phyloP scores from a whole-genome alignment of 2,888 invertebrate species.

The Polyommatus icarus region DNA sequence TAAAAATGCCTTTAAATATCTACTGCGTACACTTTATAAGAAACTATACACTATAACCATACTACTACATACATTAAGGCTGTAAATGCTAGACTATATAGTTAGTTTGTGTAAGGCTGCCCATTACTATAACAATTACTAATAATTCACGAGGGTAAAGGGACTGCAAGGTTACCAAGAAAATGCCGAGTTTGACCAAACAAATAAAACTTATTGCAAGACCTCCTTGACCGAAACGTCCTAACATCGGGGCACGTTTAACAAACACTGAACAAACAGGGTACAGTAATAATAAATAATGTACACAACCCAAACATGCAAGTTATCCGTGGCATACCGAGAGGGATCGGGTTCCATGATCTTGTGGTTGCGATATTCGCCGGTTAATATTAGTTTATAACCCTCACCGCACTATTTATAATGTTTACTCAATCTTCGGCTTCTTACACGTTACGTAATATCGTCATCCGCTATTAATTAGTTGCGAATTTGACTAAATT shows the following conservation, averaged over 20 bases:
- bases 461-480: conserved; percentile 7
- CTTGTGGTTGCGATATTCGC: conserved; percentile 74
- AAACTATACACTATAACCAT: too few relatives aligned
- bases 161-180: conserved; percentile 1
- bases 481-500: conserved; percentile 3
- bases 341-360: conserved; percentile 76
- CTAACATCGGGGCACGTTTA: conserved; percentile 51
- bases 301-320: conserved; percentile 71
- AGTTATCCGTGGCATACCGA: conserved; percentile 67
- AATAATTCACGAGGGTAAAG: not conserved
- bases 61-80: not conserved
- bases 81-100: not conserved
- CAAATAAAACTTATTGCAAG: conserved; percentile 17
- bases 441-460: conserved; percentile 36
- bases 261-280: conserved; percentile 67
- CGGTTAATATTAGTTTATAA: conserved; percentile 76
- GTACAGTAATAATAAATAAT: conserved; percentile 70
- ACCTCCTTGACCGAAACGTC: conserved; percentile 12
- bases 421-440: conserved; percentile 59
- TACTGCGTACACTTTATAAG: not conserved
- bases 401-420: conserved; percentile 63
- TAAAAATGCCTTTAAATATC: not conserved
- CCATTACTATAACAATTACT: not conserved
- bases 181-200: conserved; percentile 14
- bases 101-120: not conserved